phyloP scores from a whole-genome alignment of 1,140 invertebrate species.

The Aplysia californica region DNA sequence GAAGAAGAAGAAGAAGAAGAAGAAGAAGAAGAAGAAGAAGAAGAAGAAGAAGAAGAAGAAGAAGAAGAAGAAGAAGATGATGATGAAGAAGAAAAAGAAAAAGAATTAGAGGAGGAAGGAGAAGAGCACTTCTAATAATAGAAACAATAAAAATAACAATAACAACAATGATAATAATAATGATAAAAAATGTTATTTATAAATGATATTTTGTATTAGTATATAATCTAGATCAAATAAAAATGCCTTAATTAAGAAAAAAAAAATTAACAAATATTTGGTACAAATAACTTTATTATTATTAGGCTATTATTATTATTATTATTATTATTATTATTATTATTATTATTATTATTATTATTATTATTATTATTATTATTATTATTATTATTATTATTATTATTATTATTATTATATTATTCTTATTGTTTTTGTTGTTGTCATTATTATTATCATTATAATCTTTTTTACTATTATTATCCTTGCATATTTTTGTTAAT shows the following conservation, averaged over 20 bases:
- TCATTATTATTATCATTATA: not conserved
- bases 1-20: conserved; percentile 6
- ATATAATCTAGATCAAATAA: too few species aligned
- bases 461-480: not conserved
- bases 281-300: not conserved
- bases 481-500: too few species aligned
- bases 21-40: not conserved
- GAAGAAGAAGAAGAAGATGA: not conserved
- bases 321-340: not conserved
- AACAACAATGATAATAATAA: too few species aligned
- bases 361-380: not conserved
- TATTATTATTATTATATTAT: not conserved
- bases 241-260: too few species aligned
- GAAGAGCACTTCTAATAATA: too few species aligned
- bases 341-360: not conserved
- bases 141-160: too few species aligned
- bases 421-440: not conserved
- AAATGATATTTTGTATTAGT: too few species aligned
- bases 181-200: too few species aligned
- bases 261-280: too few species aligned
- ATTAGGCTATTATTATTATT: not conserved
- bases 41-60: not conserved
- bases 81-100: not conserved
- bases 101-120: not conserved
- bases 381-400: not conserved